Percentiles rank a stretch among this genome's conserved stretches.
Conservation (phyloP, 2,113 vertebrate species). For the Chlamydotis undulata region DNA sequence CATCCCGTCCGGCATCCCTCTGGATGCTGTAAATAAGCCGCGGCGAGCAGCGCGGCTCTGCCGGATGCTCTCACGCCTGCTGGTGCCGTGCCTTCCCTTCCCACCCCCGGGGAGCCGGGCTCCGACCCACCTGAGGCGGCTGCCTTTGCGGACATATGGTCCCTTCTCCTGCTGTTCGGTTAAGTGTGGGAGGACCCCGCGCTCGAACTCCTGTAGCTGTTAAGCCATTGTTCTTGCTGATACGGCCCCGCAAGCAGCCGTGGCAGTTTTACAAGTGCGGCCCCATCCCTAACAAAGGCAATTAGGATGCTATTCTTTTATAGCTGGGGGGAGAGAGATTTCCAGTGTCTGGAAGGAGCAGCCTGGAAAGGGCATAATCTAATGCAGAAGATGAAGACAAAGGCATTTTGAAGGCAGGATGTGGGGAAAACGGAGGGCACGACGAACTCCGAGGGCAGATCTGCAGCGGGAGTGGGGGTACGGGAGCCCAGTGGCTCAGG, state of each 20-base stretch:
- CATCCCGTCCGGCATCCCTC: background rate
- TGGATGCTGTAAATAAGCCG: background rate
- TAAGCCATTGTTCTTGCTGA: conserved; percentile 9
- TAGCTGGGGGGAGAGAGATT: conserved; percentile 13
- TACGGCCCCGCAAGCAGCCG: background rate
- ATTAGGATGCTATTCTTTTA: conserved; percentile 34
- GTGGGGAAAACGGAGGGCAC: background rate
- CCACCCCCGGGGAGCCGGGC: conserved; percentile 40
- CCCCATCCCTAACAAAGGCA: conserved; percentile 34
- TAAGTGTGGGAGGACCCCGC: conserved; percentile 50
- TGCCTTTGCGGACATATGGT: background rate
- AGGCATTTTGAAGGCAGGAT: conserved; percentile 38
- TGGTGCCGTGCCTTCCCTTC: conserved; percentile 29
- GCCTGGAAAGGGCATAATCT: conserved; percentile 45
- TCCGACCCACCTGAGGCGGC: conserved; percentile 20
- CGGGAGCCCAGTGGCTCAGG: background rate
- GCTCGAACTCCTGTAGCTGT: conserved; percentile 9
- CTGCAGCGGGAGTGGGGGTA: rapidly evolving
- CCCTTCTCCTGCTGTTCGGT: conserved; percentile 34
- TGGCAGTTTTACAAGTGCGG: conserved; percentile 12
- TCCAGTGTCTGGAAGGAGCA: conserved; percentile 33
- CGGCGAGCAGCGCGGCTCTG: background rate
- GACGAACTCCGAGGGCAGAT: background rate
- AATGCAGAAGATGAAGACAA: conserved; percentile 49
- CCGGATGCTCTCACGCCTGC: conserved; percentile 60